Conservation (phyloP, 2,797 vertebrate genomes). For the Dicrostonyx torquatus region DNA sequence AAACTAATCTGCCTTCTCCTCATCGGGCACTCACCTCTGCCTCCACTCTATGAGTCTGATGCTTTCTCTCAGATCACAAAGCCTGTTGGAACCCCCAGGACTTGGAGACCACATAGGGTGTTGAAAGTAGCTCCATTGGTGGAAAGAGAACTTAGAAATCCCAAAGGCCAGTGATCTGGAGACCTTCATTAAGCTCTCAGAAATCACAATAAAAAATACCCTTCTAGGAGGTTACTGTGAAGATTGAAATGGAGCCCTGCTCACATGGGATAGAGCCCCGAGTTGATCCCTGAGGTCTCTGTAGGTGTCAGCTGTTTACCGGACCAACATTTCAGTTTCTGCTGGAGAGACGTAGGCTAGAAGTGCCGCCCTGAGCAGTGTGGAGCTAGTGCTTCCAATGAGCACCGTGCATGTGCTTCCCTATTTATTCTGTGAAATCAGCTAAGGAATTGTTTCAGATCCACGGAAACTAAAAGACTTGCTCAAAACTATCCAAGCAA, state of each 20-base stretch:
- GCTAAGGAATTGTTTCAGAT: neutral
- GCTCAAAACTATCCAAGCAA: neutral
- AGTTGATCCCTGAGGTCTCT: neutral
- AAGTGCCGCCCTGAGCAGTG: neutral
- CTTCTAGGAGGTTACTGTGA: neutral
- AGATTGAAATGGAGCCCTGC: neutral
- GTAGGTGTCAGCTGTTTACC: neutral
- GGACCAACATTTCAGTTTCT: neutral
- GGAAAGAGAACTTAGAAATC: neutral
- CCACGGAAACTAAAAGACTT: neutral
- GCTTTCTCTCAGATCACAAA: neutral
- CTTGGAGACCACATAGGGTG: neutral
- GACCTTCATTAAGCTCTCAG: neutral
- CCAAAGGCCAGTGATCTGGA: neutral
- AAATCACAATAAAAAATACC: neutral
- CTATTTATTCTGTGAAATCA: constrained; percentile 1
- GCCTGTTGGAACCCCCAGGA: neutral
- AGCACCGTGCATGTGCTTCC: neutral
- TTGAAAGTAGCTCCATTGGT: neutral
- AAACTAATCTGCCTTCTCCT: neutral
- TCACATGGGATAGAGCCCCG: neutral
- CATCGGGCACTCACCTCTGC: fast-evolving
- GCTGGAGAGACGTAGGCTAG: neutral
- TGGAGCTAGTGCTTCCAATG: neutral
- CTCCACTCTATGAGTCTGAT: neutral